Conservation (phyloP, 2,888 invertebrate genomes). For the Mechanitis messenoides region DNA sequence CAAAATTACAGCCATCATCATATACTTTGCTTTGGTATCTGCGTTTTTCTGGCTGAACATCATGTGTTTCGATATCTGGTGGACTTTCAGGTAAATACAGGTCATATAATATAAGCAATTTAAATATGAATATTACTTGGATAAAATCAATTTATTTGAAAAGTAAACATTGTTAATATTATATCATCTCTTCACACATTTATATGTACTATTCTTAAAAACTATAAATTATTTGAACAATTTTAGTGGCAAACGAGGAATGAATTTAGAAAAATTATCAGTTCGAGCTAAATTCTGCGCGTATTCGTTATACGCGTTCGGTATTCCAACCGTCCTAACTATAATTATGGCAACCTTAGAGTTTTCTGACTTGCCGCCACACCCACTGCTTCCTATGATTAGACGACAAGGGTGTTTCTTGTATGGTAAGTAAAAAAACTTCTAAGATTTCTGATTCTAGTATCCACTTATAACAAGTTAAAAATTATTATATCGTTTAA, state of each 20-base stretch:
- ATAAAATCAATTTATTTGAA: too few species aligned
- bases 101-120: too few species aligned
- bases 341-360: constrained; percentile 49
- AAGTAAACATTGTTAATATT: too few species aligned
- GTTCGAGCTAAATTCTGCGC: constrained; percentile 46
- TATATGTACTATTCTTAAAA: too few species aligned
- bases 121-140: too few species aligned
- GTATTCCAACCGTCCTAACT: constrained; percentile 53
- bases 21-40: constrained; percentile 79
- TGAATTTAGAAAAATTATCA: constrained; percentile 44
- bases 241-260: constrained; percentile 60
- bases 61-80: constrained; percentile 87
- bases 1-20: constrained; percentile 76
- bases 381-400: constrained; percentile 48
- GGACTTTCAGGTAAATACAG: constrained; percentile 80
- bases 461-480: too few species aligned
- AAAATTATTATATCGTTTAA: too few species aligned
- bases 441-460: not conserved
- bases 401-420: constrained; percentile 57
- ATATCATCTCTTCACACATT: too few species aligned
- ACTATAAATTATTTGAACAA: constrained; percentile 1
- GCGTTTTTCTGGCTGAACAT: constrained; percentile 86
- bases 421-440: constrained; percentile 40
- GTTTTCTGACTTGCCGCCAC: constrained; percentile 49
- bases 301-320: constrained; percentile 61